These are phyloP conservation scores for Anadara kagoshimensis DNA, from an alignment of 1,140 invertebrate species.

Conservation along the genomic window DNA sequence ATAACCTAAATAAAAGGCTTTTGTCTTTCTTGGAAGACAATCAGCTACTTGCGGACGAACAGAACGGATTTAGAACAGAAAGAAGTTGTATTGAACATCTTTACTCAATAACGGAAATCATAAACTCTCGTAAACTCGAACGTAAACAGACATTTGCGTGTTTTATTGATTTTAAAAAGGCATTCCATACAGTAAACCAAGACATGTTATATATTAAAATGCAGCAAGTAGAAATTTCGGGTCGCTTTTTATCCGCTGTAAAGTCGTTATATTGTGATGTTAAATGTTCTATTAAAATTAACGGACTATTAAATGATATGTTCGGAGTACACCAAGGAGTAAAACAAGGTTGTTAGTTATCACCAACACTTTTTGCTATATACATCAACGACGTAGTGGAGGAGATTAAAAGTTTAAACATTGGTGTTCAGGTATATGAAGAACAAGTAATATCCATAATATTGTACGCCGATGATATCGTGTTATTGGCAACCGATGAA, in stretches of 20 bases:
- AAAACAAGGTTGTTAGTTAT: slow-evolving; percentile 26
- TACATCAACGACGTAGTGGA: slow-evolving; percentile 24
- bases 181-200: too few species aligned
- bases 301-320: neutral
- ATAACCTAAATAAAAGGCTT: too few species aligned
- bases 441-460: neutral
- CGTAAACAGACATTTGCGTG: too few species aligned
- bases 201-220: too few species aligned
- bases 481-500: neutral
- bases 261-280: slow-evolving; percentile 11
- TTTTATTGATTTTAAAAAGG: too few species aligned
- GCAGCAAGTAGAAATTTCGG: too few species aligned
- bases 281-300: slow-evolving; percentile 7
- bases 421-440: neutral
- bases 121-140: too few species aligned
- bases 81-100: too few species aligned
- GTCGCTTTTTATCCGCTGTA: neutral
- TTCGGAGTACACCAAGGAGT: slow-evolving; percentile 1
- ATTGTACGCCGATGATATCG: slow-evolving; percentile 10
- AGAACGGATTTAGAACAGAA: too few species aligned
- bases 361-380: slow-evolving; percentile 11
- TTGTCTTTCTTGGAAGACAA: too few species aligned
- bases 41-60: too few species aligned
- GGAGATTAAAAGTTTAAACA: neutral
- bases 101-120: too few species aligned